These are phyloP conservation scores for Syndactyla subalaris DNA, from an alignment of 2,797 vertebrate species.

Conservation along the genomic window DNA sequence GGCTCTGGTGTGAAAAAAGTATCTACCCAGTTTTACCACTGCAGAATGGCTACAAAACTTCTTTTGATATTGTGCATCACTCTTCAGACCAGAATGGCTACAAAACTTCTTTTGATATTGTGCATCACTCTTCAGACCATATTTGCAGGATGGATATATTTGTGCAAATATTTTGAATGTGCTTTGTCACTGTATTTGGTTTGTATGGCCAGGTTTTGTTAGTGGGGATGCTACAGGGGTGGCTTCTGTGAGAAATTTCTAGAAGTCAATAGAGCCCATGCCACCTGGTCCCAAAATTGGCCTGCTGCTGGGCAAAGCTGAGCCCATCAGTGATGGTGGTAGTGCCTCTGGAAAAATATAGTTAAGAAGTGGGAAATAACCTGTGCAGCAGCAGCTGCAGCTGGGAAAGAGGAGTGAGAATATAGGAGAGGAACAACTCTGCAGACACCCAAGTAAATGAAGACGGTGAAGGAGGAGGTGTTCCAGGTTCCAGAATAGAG, in stretches of 20 bases:
- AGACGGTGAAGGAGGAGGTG: neutral
- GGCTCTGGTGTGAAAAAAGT: neutral
- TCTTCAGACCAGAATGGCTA: neutral
- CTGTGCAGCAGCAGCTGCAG: neutral
- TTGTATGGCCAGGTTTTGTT: neutral
- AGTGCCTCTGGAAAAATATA: neutral
- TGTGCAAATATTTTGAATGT: neutral
- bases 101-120: neutral
- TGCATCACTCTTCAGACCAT: neutral
- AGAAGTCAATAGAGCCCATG: neutral
- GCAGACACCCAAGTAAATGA: neutral
- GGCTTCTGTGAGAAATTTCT: neutral
- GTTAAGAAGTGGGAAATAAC: neutral
- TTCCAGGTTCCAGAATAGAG: neutral
- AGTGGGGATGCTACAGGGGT: neutral
- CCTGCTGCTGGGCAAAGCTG: neutral
- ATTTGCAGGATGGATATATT: neutral
- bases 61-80: neutral
- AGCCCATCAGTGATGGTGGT: neutral
- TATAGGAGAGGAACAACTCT: neutral
- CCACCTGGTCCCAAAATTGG: neutral
- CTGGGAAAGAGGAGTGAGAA: neutral
- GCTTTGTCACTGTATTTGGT: neutral
- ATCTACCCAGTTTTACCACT: neutral
- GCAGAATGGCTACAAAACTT: neutral